Evolutionary conservation across 1,140 invertebrate species (phyloP), one percentile per base, ranked within the genome.

Genomic region (Drosophila equinoxialis): DNA sequence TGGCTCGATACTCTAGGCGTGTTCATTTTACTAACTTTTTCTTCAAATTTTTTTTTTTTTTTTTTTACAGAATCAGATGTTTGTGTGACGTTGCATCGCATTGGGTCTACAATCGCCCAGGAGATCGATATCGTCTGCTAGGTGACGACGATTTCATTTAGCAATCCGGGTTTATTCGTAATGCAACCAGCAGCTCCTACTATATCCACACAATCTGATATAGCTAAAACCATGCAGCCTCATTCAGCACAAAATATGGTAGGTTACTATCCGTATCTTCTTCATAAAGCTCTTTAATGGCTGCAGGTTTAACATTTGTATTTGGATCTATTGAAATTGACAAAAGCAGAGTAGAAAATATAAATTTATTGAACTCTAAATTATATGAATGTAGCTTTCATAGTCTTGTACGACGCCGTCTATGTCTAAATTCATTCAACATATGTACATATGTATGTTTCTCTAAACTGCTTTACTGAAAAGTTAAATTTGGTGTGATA

Each of bases 181-280:
- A 91, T 91, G 89, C 89, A 89, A 91, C 74, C 77, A 74, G 65
- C 76, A 65, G 59, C 80, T 66, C 59, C 80, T 58, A 59, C 59
- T 74, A 14, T 77, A 76, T 66, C 81, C 65, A 71, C 75, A 71
- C 79, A 89, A 76, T 35, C 73, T 45, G 80, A 91, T 58, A 84
- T 81, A 76, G 58, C 74, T 35, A 90, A 68, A 76, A 70, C 68
- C 70, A 91, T 91, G 89, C 89, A 91, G 79, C 89, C 83, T 17
- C 89, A 83, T 76, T 79, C 80, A 75, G 45, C 75, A 59, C 81
- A 91, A 91, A 89, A 91, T 74, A 89, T 91, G 89, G 89, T 91
- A 77, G 65, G 80, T 55, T 39, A 6, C 1, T 11, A 8, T 4
- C 7, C n/a, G 13, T 17, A 23, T 26, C 10, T 41, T 65, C 13